phyloP scores from a whole-genome alignment of 2,113 vertebrate species.

The Dendropsophus ebraccatus region DNA sequence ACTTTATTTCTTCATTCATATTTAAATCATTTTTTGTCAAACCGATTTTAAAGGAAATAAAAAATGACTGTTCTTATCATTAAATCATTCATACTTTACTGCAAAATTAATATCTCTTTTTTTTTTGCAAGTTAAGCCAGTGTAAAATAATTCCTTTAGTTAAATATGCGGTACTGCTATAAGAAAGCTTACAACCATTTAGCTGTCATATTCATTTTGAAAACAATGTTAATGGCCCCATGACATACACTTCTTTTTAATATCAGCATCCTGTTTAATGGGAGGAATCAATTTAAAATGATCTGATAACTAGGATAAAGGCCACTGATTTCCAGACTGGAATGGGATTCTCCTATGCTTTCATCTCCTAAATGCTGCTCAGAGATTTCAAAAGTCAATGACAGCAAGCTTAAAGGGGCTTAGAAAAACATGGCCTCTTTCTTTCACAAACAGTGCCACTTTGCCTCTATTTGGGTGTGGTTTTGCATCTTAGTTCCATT shows the following conservation, averaged over 20 bases:
- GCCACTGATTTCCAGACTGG: background rate
- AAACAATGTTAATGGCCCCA: background rate
- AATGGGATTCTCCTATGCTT: background rate
- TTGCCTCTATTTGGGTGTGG: too few species aligned
- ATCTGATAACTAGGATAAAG: background rate
- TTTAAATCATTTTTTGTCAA: slow-evolving; percentile 38
- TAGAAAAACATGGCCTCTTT: too few species aligned
- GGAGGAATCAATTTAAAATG: background rate
- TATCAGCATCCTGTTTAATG: background rate
- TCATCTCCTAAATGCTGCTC: background rate
- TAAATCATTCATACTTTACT: slow-evolving; percentile 32
- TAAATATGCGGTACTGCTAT: background rate
- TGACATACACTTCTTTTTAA: background rate
- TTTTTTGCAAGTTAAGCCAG: background rate
- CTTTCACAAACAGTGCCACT: too few species aligned
- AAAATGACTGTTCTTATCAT: slow-evolving; percentile 25
- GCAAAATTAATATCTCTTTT: slow-evolving; percentile 23
- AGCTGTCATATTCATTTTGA: background rate
- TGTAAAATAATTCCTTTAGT: background rate
- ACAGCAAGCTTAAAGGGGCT: too few species aligned
- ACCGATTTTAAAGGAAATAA: slow-evolving; percentile 37
- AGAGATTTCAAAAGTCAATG: background rate
- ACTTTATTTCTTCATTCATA: slow-evolving; percentile 40
- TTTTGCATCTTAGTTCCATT: too few species aligned
- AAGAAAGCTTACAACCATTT: background rate